Base-by-base conservation (phyloP, 2,888 invertebrate species). In the Strigamia maritima region DNA sequence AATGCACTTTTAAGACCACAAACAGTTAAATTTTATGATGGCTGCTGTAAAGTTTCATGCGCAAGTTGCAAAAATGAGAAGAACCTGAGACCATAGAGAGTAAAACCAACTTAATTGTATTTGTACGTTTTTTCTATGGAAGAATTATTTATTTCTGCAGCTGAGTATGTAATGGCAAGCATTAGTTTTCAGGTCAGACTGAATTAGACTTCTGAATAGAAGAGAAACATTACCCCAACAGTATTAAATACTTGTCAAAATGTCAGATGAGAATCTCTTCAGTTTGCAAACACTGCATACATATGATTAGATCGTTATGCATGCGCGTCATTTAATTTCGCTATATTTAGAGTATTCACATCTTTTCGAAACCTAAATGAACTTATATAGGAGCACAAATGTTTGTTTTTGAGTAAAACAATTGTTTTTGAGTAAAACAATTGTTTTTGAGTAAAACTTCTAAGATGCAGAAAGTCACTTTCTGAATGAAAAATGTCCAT, bases 1-100 rank as follows among this genome's bases (percentile, higher is more conserved):
- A 28, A 65, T 65, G 65, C 28, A 65, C 26, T 65, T 49, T 60
- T 65, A 65, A 65, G 65, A 65, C 65, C 65, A 65, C 65, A 24
- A 65, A 65, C 65, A 65, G n/a, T n/a, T n/a, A 65, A 7, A 65
- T 24, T 24, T 65, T 65, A 12, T 26, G 26, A 24, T 6, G 22
- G 65, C 22, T 26, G 24, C 16, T 65, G 65, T 65, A 26, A 65
- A 65, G 8, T 65, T 65, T 65, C 65, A 26, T 14, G 65, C 14
- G 16, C 65, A 49, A 49, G 65, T 26, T 26, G 24, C 28, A 65
- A 65, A n/a, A 65, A 65, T 65, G 65, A 28, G 65, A 65, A 16
- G 16, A 65, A 65, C 24, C 24, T 7, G n/a, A 4, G 12, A 65
- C 24, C 65, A 65, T 65, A 24, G 22, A 16, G 6, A 10, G 10